These are phyloP conservation scores for Gymnoscopelus braueri DNA, from an alignment of 2,797 vertebrate species.

Conservation along the genomic window DNA sequence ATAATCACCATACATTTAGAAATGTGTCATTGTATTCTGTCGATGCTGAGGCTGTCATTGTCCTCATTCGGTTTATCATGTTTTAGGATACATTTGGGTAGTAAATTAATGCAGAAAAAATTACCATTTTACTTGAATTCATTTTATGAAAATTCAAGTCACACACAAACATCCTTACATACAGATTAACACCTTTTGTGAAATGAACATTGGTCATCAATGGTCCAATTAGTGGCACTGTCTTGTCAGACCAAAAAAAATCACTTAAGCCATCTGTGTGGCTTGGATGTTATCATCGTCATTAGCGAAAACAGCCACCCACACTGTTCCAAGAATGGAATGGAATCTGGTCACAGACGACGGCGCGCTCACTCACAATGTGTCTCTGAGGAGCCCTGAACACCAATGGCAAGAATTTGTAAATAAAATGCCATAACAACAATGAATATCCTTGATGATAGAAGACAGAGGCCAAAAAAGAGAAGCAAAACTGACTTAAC, in stretches of 20 bases:
- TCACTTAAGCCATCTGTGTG: slow-evolving; percentile 55
- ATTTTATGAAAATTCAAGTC: slow-evolving; percentile 1
- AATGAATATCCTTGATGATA: slow-evolving; percentile 25
- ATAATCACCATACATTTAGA: too few relatives aligned
- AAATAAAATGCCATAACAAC: slow-evolving; percentile 45
- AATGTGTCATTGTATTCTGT: too few relatives aligned
- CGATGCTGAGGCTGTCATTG: too few relatives aligned
- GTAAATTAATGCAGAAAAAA: not conserved
- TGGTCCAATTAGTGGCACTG: slow-evolving; percentile 45
- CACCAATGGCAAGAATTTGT: slow-evolving; percentile 42
- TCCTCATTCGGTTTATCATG: too few relatives aligned
- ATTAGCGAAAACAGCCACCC: slow-evolving; percentile 55
- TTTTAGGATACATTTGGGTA: not conserved
- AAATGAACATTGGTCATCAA: slow-evolving; percentile 27
- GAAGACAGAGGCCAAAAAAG: slow-evolving; percentile 2
- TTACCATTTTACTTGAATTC: not conserved
- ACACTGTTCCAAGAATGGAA: slow-evolving; percentile 48
- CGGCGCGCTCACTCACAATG: slow-evolving; percentile 49
- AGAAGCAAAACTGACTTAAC: slow-evolving; percentile 3
- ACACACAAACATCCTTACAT: slow-evolving; percentile 15
- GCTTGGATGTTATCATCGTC: slow-evolving; percentile 46
- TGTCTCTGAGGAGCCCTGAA: slow-evolving; percentile 47
- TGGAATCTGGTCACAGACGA: slow-evolving; percentile 54
- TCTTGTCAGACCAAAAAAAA: slow-evolving; percentile 43
- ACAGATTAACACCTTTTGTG: not conserved